Conservation (phyloP, 1,140 invertebrate species). For the Anoplophora glabripennis region DNA sequence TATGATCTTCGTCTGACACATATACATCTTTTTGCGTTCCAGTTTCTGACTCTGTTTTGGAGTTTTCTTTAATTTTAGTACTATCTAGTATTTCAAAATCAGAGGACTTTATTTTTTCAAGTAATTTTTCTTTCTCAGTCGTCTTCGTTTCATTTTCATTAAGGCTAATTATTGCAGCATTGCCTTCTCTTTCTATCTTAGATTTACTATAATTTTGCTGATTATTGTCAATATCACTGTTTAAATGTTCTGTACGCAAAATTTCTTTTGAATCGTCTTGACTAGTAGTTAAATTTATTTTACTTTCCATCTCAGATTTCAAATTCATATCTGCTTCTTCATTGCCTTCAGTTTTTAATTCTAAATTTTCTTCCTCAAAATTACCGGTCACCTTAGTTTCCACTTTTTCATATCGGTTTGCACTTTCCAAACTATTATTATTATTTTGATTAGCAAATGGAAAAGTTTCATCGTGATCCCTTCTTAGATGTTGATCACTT, state of each 20-base stretch:
- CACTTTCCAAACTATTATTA: background rate
- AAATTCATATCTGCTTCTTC: background rate
- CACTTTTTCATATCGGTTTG: background rate
- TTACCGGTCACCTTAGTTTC: background rate
- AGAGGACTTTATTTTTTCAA: no score
- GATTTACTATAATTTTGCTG: no score
- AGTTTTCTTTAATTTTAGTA: background rate
- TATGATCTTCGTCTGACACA: background rate
- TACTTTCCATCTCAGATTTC: no score
- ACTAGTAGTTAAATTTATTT: no score
- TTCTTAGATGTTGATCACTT: background rate
- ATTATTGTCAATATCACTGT: no score
- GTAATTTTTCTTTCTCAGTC: no score
- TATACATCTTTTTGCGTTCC: background rate
- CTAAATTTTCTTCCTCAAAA: background rate
- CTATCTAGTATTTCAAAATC: background rate
- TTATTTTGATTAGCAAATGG: background rate
- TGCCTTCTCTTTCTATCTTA: no score
- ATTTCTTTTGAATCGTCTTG: no score
- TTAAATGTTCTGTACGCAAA: no score
- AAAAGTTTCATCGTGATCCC: background rate
- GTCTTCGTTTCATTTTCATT: background rate
- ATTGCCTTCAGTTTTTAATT: constrained; percentile 6
- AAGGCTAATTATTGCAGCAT: no score
- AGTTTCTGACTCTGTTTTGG: background rate